These are phyloP conservation scores for Prunella himalayana DNA, from an alignment of 2,113 vertebrate species.

Conservation along the genomic window DNA sequence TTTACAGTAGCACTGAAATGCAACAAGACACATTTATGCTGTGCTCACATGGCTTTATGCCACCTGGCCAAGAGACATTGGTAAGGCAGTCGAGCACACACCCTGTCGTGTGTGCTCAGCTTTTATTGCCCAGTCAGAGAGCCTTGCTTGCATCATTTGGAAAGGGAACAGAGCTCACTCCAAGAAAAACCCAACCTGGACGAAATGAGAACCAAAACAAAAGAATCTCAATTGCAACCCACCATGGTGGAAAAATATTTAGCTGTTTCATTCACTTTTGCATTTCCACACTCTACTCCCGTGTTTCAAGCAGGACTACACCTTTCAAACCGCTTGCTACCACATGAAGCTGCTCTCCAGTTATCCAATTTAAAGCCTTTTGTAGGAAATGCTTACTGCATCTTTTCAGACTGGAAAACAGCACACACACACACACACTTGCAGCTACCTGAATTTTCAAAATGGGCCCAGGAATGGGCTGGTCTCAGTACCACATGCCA, in stretches of 20 bases:
- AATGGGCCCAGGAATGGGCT: neutral
- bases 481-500: neutral
- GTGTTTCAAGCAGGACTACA: neutral
- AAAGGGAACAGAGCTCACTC: neutral
- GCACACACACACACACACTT: fast-evolving
- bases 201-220: neutral
- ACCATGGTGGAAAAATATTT: neutral
- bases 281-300: neutral
- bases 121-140: constrained; percentile 23
- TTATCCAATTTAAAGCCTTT: neutral
- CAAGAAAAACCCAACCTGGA: neutral
- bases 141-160: neutral
- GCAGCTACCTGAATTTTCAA: neutral
- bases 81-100: constrained; percentile 37
- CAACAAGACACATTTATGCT: constrained; percentile 1
- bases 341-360: neutral
- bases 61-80: constrained; percentile 32
- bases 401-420: neutral
- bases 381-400: neutral
- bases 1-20: neutral
- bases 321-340: fast-evolving
- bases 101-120: constrained; percentile 30
- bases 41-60: constrained; percentile 16
- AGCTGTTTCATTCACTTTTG: neutral
- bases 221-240: neutral